phyloP scores from a whole-genome alignment of 2,113 vertebrate genomes.

The Xenopus borealis region DNA sequence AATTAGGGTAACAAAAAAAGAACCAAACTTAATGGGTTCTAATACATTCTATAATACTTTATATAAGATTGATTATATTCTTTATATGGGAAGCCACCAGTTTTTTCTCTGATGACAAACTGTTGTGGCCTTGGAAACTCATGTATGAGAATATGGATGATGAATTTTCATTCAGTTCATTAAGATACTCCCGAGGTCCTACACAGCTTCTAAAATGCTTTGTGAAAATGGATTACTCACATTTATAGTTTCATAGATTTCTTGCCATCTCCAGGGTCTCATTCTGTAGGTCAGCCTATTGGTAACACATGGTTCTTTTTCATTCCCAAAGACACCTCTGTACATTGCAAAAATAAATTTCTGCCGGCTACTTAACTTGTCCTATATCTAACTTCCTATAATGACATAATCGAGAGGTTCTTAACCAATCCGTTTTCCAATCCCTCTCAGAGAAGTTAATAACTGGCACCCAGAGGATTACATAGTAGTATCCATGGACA shows the following conservation, averaged over 20 bases:
- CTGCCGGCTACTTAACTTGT: not conserved
- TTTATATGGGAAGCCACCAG: not conserved
- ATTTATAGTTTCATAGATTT: conserved; percentile 17
- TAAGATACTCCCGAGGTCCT: conserved; percentile 2
- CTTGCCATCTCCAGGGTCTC: conserved; percentile 9
- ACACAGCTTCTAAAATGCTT: not conserved
- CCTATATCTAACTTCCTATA: not conserved
- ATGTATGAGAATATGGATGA: not conserved
- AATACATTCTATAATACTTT: too few relatives aligned
- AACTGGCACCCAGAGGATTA: not conserved
- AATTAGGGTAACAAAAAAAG: too few relatives aligned
- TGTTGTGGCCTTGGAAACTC: conserved; percentile 11
- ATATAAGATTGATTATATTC: too few relatives aligned
- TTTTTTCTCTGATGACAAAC: not conserved
- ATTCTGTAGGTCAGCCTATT: not conserved
- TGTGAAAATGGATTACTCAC: conserved; percentile 19
- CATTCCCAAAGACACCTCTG: not conserved
- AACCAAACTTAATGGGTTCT: too few relatives aligned
- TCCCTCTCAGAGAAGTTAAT: not conserved
- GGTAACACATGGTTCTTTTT: not conserved
- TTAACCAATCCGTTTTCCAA: not conserved
- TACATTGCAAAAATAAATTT: conserved; percentile 3
- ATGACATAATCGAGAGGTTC: not conserved
- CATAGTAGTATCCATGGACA: not conserved
- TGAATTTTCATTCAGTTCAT: not conserved